These are phyloP conservation scores for Coelopa frigida DNA, from an alignment of 1,140 invertebrate genomes.

Conservation along the genomic window DNA sequence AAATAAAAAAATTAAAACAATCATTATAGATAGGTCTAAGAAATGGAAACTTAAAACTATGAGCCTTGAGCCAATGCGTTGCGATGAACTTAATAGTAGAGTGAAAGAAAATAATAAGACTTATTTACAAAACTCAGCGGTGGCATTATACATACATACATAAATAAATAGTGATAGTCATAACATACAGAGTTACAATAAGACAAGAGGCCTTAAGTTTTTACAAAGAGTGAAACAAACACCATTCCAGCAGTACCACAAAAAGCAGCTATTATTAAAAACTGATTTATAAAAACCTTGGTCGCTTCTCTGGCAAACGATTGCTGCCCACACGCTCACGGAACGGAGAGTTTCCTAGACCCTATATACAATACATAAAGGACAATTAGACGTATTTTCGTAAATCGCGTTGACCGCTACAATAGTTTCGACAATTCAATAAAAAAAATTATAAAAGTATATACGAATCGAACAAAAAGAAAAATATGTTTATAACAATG, in stretches of 20 bases:
- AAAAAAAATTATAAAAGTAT: conserved; percentile 25
- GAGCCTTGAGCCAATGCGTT: too few relatives aligned
- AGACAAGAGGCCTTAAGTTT: too few relatives aligned
- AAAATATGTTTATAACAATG: too few relatives aligned
- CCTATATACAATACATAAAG: conserved; percentile 42
- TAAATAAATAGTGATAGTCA: neutral
- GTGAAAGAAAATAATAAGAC: neutral
- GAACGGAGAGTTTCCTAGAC: conserved; percentile 67
- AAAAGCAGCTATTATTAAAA: too few relatives aligned
- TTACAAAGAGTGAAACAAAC: too few relatives aligned
- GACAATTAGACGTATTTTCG: neutral
- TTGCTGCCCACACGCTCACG: conserved; percentile 81
- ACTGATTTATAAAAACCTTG: conserved; percentile 59
- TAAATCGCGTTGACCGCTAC: too few relatives aligned
- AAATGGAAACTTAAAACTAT: too few relatives aligned
- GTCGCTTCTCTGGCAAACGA: conserved; percentile 69
- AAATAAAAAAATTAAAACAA: conserved; percentile 18
- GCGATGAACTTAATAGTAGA: neutral
- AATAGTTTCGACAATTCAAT: neutral
- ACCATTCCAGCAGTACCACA: too few relatives aligned
- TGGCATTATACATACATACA: neutral
- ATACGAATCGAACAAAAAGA: too few relatives aligned
- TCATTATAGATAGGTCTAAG: too few relatives aligned
- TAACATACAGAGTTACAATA: too few relatives aligned
- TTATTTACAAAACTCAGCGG: conserved; percentile 5